phyloP scores from a whole-genome alignment of 2,888 invertebrate species.

The Pilophorus perplexus region DNA sequence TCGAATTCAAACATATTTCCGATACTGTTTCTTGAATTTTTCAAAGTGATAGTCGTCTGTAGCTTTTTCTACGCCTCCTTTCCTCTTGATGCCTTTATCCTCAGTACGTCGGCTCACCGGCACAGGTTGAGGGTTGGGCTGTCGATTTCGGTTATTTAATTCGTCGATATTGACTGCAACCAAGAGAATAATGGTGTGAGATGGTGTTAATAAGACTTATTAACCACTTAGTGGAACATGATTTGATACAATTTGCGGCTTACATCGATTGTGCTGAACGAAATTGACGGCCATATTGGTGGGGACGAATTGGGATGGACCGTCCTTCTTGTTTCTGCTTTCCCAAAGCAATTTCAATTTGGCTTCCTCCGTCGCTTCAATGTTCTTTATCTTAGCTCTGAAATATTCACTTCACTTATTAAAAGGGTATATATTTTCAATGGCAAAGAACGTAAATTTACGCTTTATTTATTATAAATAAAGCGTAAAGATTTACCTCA shows the following conservation, averaged over 20 bases:
- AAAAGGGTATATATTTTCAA: too few species aligned
- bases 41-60: constrained; percentile 97
- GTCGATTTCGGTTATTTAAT: constrained; percentile 58
- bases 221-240: too few species aligned
- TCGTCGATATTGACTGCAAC: constrained; percentile 81
- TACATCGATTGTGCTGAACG: constrained; percentile 94
- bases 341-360: constrained; percentile 89
- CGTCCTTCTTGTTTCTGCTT: constrained; percentile 85
- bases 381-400: constrained; percentile 94
- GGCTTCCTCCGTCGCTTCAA: constrained; percentile 98
- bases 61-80: constrained; percentile 71
- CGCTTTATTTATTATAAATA: too few species aligned
- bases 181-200: neutral
- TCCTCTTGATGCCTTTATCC: constrained; percentile 45
- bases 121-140: constrained; percentile 35
- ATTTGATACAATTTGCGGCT: too few species aligned
- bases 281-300: constrained; percentile 98
- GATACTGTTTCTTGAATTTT: constrained; percentile 92
- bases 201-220: too few species aligned
- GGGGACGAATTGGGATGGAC: constrained; percentile 92
- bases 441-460: too few species aligned
- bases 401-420: too few species aligned
- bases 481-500: too few species aligned
- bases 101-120: constrained; percentile 42
- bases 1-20: constrained; percentile 51